Evolutionary conservation across 2,888 invertebrate genomes (phyloP), one percentile per base, ranked within the genome.

Genomic region (Lasioglossum lativentre): DNA sequence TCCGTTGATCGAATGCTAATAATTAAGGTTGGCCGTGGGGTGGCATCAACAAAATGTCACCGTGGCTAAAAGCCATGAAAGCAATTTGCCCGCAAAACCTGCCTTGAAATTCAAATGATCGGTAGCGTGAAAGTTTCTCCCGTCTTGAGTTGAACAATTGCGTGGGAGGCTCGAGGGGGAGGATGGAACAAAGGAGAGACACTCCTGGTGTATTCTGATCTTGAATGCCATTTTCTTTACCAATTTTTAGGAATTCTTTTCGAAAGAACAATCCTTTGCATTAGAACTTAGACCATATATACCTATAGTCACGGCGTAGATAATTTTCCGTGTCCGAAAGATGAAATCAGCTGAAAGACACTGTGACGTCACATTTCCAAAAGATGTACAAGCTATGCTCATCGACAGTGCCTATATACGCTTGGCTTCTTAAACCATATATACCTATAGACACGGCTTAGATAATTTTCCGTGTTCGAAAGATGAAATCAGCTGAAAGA

Each of bases 61-160:
- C 34, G 30, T 63, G 38, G 52, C 52, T 56, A 74, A 68, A 70
- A 68, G 73, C 2, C n/a, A 40, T 16, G 30, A 19, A 40, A 63
- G 42, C 42, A 82, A 52, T 81, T 78, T 66, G 23, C 40, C 40
- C 12, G 40, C 42, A 63, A 52, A 66, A 68, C 45, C 45, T 75
- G 47, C n/a, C 70, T 81, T 27, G 74, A 82, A 82, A 75, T 75
- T 81, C 56, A 45, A 81, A 75, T 23, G 42, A 16, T 30, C 82
- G 42, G 63, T 66, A 68, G 34, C 76, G 42, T 19, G 12, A 4
- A 23, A 45, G 56, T 27, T 74, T 45, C 68, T 52, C 42, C 23
- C 8, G 12, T 14, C n/a, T n/a, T 2, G 52, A 8, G 27, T 27
- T 42, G 19, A 19, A 42, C 40, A 16, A 14, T 12, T 5, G 68